Conservation (phyloP, 1,140 invertebrate species). For the Philaenus spumarius region DNA sequence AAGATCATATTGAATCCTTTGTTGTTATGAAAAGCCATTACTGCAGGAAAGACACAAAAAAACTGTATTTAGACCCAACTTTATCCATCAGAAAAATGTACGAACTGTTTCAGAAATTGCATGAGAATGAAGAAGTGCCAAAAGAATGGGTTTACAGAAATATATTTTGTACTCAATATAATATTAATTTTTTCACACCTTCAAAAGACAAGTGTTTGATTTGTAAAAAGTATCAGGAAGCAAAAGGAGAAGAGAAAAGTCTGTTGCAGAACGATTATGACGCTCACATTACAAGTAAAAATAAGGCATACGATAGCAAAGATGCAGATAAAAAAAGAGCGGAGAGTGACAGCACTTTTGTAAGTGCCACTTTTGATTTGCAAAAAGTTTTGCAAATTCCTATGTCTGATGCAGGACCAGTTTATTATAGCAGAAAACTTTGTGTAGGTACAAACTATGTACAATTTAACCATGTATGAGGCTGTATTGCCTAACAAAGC, state of each 20-base stretch:
- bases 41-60: conserved; percentile 3
- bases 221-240: conserved; percentile 6
- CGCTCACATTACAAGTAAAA: conserved; percentile 5
- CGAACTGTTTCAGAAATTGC: conserved; percentile 4
- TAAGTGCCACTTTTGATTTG: conserved; percentile 20
- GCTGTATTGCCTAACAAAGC: conserved; percentile 17
- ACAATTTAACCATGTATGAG: conserved; percentile 29
- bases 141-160: conserved; percentile 6
- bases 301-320: conserved; percentile 4
- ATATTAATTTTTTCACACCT: conserved; percentile 10
- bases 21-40: conserved; percentile 4
- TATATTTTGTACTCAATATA: conserved; percentile 9
- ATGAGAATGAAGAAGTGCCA: not conserved
- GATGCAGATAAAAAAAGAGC: conserved; percentile 3
- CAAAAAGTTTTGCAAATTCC: no score
- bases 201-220: conserved; percentile 9
- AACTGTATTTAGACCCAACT: conserved; percentile 6
- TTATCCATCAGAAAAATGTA: conserved; percentile 12
- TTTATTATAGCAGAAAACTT: conserved; percentile 27
- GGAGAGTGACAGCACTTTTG: not conserved
- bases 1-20: conserved; percentile 5
- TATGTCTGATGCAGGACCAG: conserved; percentile 12
- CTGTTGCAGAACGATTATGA: conserved; percentile 4
- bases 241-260: not conserved
- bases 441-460: no score